Percentiles rank a stretch among this genome's conserved stretches.
Conservation (phyloP, 1,140 invertebrate species). For the Calliphora vicina region DNA sequence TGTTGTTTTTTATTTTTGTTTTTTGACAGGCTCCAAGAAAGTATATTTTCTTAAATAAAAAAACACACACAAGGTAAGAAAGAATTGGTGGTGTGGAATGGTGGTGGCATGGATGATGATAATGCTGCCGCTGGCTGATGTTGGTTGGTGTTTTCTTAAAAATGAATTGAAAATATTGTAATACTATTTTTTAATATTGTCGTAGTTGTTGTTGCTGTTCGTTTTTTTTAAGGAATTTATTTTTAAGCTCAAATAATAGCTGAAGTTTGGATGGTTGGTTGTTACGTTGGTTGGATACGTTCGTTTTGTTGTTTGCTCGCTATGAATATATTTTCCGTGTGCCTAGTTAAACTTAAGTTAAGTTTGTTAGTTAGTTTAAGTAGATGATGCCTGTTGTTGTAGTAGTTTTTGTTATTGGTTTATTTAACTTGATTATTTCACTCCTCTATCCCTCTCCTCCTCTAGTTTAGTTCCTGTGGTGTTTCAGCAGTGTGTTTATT, state of each 20-base stretch:
- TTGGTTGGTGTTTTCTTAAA: neutral
- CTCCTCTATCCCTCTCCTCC: neutral
- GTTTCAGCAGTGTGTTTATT: neutral
- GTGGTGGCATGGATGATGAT: neutral
- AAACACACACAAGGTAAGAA: neutral
- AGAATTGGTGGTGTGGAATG: neutral
- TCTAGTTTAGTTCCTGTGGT: neutral
- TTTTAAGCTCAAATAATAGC: neutral
- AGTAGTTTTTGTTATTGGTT: neutral
- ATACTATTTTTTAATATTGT: too few relatives aligned
- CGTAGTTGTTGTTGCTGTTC: too few relatives aligned
- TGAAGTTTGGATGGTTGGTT: neutral
- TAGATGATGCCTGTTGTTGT: neutral
- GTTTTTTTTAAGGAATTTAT: neutral
- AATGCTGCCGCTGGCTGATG: neutral
- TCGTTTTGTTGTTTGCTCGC: neutral
- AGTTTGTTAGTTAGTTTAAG: neutral
- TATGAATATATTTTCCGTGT: neutral
- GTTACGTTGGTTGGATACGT: neutral
- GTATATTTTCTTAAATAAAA: neutral
- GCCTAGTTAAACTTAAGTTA: neutral
- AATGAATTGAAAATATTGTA: neutral
- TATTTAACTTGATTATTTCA: too few relatives aligned
- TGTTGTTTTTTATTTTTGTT: neutral
- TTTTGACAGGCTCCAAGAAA: slow-evolving; percentile 8